Percentiles rank a stretch among this genome's conserved stretches.
Conservation (phyloP, 2,888 invertebrate genomes). For the Ochlodes sylvanus region DNA sequence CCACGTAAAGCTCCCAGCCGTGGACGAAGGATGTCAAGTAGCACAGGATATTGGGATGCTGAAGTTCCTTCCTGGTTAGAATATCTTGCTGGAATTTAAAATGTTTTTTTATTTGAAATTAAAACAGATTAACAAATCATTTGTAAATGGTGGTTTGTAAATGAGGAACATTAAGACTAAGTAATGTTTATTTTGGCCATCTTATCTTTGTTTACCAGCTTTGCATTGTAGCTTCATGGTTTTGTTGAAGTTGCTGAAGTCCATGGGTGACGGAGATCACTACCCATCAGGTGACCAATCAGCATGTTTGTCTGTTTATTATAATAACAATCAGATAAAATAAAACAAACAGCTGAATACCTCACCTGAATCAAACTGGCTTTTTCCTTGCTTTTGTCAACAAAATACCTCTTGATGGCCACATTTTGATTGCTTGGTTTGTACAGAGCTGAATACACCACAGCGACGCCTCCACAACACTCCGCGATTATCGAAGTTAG, state of each 20-base stretch:
- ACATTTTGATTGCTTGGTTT: conserved; percentile 87
- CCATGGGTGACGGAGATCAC: no score
- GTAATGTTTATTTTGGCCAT: no score
- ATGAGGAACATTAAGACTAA: no score
- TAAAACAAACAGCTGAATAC: conserved; percentile 1
- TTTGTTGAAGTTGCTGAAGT: no score
- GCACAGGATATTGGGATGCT: conserved; percentile 91
- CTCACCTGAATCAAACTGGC: conserved; percentile 84
- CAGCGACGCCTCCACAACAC: conserved; percentile 89
- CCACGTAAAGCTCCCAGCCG: conserved; percentile 90
- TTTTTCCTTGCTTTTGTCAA: conserved; percentile 88
- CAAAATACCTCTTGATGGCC: conserved; percentile 90
- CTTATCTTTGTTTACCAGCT: no score
- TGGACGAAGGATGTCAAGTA: conserved; percentile 91
- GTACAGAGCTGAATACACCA: conserved; percentile 89
- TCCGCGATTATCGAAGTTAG: conserved; percentile 88
- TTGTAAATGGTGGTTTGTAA: no score
- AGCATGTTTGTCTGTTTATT: no score
- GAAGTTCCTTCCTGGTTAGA: conserved; percentile 89
- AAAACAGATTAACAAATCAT: no score
- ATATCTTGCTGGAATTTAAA: conserved; percentile 89
- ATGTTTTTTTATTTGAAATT: background rate
- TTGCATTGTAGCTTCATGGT: no score
- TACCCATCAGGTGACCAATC: no score
- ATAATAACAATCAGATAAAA: background rate